A percentile compares a stretch with the other conserved stretches of the same genome.
These are phyloP conservation scores for Meganola albula DNA, from an alignment of 2,888 invertebrate species.

Conservation along the genomic window DNA sequence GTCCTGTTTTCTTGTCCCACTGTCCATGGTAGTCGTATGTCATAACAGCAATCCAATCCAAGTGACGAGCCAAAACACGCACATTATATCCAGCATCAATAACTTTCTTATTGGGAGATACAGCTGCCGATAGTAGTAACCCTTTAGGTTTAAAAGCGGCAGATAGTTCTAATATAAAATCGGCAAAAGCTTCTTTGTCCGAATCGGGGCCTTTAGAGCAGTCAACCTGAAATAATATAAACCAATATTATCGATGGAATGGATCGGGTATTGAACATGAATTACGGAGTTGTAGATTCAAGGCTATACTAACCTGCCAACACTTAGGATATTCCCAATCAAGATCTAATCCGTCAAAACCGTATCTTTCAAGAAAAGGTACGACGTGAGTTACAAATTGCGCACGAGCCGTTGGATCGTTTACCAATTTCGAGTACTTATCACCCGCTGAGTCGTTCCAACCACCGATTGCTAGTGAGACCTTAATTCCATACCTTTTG, in stretches of 20 bases:
- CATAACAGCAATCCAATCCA: conserved; percentile 96
- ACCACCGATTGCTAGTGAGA: conserved; percentile 93
- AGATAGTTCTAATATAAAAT: conserved; percentile 84
- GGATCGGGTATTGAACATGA: too few relatives aligned
- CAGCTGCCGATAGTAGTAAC: conserved; percentile 87
- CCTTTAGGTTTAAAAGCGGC: conserved; percentile 81
- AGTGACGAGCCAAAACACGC: conserved; percentile 81
- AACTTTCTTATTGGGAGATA: conserved; percentile 91
- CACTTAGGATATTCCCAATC: conserved; percentile 97
- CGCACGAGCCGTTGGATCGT: conserved; percentile 83
- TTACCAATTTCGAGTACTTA: conserved; percentile 91
- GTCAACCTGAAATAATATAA: conserved; percentile 82
- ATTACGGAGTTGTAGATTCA: too few relatives aligned
- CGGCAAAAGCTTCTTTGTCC: conserved; percentile 88
- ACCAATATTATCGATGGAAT: too few relatives aligned
- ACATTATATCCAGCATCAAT: conserved; percentile 93
- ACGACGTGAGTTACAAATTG: conserved; percentile 86
- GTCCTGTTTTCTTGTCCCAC: conserved; percentile 95
- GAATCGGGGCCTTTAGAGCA: conserved; percentile 90
- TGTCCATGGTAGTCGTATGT: conserved; percentile 94
- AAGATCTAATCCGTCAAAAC: conserved; percentile 95
- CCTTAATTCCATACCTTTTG: conserved; percentile 88
- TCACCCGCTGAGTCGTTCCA: conserved; percentile 96
- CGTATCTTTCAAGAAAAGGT: conserved; percentile 86
- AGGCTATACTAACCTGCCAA: conserved; percentile 80